Evolutionary conservation across 2,888 invertebrate genomes (phyloP).

Genomic region (Hirtodrosophila duncani): DNA sequence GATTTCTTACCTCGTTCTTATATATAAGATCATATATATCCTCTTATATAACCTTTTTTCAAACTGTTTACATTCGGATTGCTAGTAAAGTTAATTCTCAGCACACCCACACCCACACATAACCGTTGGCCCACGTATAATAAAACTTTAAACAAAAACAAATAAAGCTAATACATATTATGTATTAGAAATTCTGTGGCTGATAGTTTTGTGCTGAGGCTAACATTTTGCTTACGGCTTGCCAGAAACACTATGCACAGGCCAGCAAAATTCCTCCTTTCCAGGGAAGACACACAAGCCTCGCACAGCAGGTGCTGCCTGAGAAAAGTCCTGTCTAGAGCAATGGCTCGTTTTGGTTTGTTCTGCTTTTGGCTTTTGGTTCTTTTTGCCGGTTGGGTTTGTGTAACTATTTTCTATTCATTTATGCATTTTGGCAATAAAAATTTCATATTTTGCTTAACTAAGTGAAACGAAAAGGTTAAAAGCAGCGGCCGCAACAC

Average conservation of each 20-base stretch:
- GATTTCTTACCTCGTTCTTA: too few relatives aligned
- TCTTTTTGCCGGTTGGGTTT: conserved; percentile 32
- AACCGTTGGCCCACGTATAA: too few relatives aligned
- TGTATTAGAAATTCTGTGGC: conserved; percentile 44
- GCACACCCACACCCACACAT: too few relatives aligned
- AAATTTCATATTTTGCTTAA: conserved; percentile 70
- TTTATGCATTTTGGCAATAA: conserved; percentile 71
- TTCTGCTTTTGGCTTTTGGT: conserved; percentile 4
- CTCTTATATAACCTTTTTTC: too few relatives aligned
- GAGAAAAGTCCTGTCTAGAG: background rate
- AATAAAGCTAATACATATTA: too few relatives aligned
- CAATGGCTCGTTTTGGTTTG: background rate
- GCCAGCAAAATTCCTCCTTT: conserved; percentile 32
- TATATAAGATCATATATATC: too few relatives aligned
- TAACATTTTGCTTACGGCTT: conserved; percentile 44
- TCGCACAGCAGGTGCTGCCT: conserved; percentile 23
- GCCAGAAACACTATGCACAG: conserved; percentile 23
- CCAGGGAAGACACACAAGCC: too few relatives aligned
- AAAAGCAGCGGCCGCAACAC: conserved; percentile 40
- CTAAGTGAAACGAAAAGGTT: conserved; percentile 73
- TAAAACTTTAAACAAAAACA: too few relatives aligned
- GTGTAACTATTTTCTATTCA: conserved; percentile 70
- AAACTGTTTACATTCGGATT: too few relatives aligned
- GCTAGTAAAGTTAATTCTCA: too few relatives aligned
- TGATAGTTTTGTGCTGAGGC: conserved; percentile 44